These are phyloP conservation scores for Apolygus lucorum DNA, from an alignment of 1,140 invertebrate species.

Conservation along the genomic window DNA sequence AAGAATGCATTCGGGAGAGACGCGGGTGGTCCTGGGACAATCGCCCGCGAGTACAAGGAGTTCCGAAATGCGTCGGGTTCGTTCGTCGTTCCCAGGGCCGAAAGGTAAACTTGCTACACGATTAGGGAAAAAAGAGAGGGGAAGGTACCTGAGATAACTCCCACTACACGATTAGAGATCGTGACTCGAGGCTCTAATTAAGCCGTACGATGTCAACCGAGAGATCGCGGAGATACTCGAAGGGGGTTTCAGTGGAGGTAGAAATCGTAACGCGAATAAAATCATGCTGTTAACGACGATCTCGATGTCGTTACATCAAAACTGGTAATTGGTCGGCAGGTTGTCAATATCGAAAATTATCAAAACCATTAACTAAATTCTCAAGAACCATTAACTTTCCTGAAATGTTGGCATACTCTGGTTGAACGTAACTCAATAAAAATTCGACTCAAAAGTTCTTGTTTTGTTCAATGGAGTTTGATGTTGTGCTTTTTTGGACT, in stretches of 20 bases:
- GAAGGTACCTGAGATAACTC: not conserved
- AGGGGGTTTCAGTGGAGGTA: not conserved
- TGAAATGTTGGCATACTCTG: too few species aligned
- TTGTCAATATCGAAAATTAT: too few species aligned
- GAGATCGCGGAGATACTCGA: not conserved
- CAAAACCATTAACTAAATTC: too few species aligned
- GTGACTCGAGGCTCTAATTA: slow-evolving; percentile 14
- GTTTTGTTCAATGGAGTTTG: too few species aligned
- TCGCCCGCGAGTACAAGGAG: not conserved
- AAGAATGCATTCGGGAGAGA: not conserved
- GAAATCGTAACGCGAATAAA: too few species aligned
- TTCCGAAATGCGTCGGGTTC: not conserved
- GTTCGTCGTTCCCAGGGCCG: not conserved
- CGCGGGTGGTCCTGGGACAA: slow-evolving; percentile 7
- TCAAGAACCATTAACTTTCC: too few species aligned
- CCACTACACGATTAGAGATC: slow-evolving; percentile 14
- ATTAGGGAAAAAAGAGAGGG: not conserved
- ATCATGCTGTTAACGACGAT: too few species aligned
- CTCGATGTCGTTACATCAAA: too few species aligned
- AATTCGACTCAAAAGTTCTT: too few species aligned
- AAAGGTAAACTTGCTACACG: slow-evolving; percentile 9
- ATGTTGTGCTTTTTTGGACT: too few species aligned
- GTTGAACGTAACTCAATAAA: too few species aligned
- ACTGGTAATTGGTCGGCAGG: too few species aligned
- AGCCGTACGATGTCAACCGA: slow-evolving; percentile 5